Base-by-base conservation (phyloP, 2,888 invertebrate genomes). In the Leucophenga maculata region DNA sequence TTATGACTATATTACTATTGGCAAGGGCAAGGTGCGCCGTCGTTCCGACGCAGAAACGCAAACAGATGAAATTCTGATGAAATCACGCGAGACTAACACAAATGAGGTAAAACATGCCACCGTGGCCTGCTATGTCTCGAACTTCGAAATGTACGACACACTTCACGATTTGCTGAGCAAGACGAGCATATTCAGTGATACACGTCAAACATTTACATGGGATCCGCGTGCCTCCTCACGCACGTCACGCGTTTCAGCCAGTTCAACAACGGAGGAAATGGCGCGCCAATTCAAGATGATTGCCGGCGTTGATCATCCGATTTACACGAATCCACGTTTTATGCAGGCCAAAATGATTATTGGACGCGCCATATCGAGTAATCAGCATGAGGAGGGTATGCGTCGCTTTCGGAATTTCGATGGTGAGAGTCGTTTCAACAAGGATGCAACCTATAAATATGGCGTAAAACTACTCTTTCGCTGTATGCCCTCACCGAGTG, bases 141-240 rank as follows among this genome's bases (percentile, higher is more conserved):
- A 92, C 80, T 95, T 93, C 91, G 93, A 94, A 77, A 93, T 94
- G 92, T 92, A 92, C 79, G 94, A 95, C 80, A 93, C 93, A 0
- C 92, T 92, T 73, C 88, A 89, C 8, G 11, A n/a, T 1, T 9
- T 22, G 16, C 2, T 48, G 26, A n/a, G 20, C 26, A 59, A 67
- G 22, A 1, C 44, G 9, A 60, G 60, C 13, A 0, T 60, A 18
- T 16, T 16, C 0, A 44, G 16, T 11, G 8, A 9, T 18, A n/a
- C 16, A 2, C 59, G 59, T 13, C 26, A 26, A 9, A 26, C 57
- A 22, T 13, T 6, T 11, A 3, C 14, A 3, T n/a, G 32, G 8
- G 18, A 1, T 9, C 14, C 59, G 32, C 14, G 55, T 13, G 1
- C 3, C 9, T 20, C 9, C 9, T 3, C 16, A 20, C 16, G 16